Evolutionary conservation across 2,888 invertebrate species (phyloP), one percentile per base, ranked within the genome.

Genomic region (Acronicta psi): DNA sequence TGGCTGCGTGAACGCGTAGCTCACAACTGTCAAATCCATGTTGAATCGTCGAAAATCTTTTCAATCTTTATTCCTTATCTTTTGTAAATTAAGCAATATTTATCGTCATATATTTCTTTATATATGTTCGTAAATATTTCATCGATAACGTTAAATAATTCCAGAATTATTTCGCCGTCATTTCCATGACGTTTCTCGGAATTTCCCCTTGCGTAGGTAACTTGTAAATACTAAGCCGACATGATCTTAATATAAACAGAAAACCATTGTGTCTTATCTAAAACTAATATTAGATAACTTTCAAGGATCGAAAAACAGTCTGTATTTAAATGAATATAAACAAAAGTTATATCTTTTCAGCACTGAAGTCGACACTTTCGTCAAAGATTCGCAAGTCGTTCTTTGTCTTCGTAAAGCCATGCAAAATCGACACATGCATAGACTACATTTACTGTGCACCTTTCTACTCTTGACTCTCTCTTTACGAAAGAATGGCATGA

Each of bases 331-430:
- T 23, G 92, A 90, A 83, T 88, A 89, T 29, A 94, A 87, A 79
- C 94, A 93, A 80, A 86, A 94, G 77, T 89, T 93, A 80, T 94
- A 94, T 77, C 90, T 74, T 81, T 93, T 93, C 29, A 94, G 73
- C 2, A 93, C 94, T 37, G 85, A 78, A 0, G 88, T 88, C 0
- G 91, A 84, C 0, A 94, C 94, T 82, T 91, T 92, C 29, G 83
- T 89, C 7, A 91, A 69, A 0, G 93, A 90, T 23, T 91, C 92
- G 49, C 91, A 88, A 7, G 85, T 85, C 0, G 88, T 93, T 38
- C 86, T 82, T 5, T 87, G 86, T 44, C 91, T 83, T 29, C 93
- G 70, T 1, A 92, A 57, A 1, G 92, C 87, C 61, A 91, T 84
- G 61, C 94, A 94, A 64, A 84, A 88, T 16, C 88, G 79, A 69